Base-by-base conservation (phyloP, 2,888 invertebrate species). In the Folsomia candida region DNA sequence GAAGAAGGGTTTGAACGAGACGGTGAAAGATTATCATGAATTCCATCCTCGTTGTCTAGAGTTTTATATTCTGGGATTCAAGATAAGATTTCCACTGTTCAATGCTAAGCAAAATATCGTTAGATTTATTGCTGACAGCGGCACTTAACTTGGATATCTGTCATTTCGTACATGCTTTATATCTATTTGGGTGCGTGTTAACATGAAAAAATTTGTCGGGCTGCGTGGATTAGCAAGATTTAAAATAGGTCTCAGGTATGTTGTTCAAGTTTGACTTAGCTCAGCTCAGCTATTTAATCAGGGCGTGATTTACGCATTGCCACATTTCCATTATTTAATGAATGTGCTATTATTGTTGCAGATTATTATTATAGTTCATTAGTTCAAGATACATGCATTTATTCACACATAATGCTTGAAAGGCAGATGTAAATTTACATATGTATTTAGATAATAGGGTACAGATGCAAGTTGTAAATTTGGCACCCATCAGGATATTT, bases 101-200 rank as follows among this genome's bases (percentile, higher is more conserved):
- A 61, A 29, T 28, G 29, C 28, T 61, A 28, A 61, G 61, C 61
- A 26, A 28, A 59, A 61, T 61, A 61, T 61, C 61, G 14, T 11
- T 9, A 61, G 61, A 61, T 61, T 61, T 61, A 61, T 61, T 61
- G 61, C 61, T 22, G 61, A 61, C 61, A 61, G 61, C 28, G 26
- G 61, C 4, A 61, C 29, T 61, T n/a, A 9, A 54, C 11, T 54
- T 54, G 22, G 54, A 54, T 6, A 54, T 54, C 11, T 54, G 54
- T 54, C 54, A 54, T 54, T 22, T 37, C n/a, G 54, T 54, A 54
- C 54, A 54, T 54, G 20, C 22, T 54, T 54, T 54, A 54, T 14
- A 22, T 22, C n/a, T 54, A 54, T 6, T 54, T 6, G 54, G 20
- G 54, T 54, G 47, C 54, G 22, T 54, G 54, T 54, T 54, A 54